Percentiles rank a stretch among this genome's conserved stretches.
phyloP scores from a whole-genome alignment of 1,140 invertebrate species.

The Leucophenga varia region DNA sequence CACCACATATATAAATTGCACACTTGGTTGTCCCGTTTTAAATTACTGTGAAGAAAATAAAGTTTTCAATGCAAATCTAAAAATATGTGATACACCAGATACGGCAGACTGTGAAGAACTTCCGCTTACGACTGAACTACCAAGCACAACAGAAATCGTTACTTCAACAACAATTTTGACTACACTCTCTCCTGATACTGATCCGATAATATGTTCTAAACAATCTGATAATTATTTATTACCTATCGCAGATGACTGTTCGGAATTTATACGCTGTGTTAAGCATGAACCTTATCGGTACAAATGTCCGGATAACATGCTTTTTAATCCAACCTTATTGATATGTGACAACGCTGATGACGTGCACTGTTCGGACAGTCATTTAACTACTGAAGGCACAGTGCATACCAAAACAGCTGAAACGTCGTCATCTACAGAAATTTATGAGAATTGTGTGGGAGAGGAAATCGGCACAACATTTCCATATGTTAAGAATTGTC shows the following conservation, averaged over 20 bases:
- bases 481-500: conserved; percentile 12
- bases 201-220: not conserved
- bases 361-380: conserved; percentile 1
- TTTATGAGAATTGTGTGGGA: conserved; percentile 6
- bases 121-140: not conserved
- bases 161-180: conserved; percentile 1
- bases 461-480: conserved; percentile 10
- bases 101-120: conserved; percentile 6
- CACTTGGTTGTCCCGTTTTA: conserved; percentile 6
- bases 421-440: no score
- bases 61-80: conserved; percentile 1
- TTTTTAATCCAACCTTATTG: not conserved
- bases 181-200: not conserved
- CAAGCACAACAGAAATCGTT: not conserved
- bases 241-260: conserved; percentile 3
- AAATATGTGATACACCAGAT: conserved; percentile 12
- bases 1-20: conserved; percentile 28
- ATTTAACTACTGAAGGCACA: no score
- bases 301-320: conserved; percentile 1
- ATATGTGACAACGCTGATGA: conserved; percentile 3
- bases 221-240: not conserved
- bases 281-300: not conserved
- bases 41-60: not conserved
- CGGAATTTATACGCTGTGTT: not conserved
- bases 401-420: no score